Evolutionary conservation across 2,113 vertebrate genomes (phyloP).

Genomic region (Struthidea cinerea): DNA sequence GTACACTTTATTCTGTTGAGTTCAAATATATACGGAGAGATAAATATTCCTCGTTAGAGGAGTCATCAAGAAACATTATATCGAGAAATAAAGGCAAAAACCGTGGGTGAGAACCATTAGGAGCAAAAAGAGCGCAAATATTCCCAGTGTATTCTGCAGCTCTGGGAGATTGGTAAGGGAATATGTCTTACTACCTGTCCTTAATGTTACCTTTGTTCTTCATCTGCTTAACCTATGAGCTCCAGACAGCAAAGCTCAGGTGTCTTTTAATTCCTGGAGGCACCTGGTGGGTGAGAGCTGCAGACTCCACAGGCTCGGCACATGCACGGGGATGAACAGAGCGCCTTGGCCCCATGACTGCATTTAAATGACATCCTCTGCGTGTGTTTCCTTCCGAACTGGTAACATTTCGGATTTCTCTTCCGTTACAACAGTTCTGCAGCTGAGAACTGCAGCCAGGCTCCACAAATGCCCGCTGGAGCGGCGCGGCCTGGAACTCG

Average conservation of each 20-base stretch:
- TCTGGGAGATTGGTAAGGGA: background rate
- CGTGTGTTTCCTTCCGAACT: background rate
- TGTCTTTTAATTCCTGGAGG: background rate
- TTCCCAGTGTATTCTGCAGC: background rate
- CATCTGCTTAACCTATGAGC: background rate
- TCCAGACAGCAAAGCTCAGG: background rate
- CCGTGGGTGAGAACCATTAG: background rate
- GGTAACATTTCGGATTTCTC: background rate
- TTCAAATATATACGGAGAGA: background rate
- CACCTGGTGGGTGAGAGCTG: background rate
- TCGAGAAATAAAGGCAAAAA: background rate
- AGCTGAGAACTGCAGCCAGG: background rate
- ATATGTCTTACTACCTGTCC: background rate
- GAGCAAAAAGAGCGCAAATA: background rate
- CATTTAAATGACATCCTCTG: background rate
- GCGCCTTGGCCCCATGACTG: background rate
- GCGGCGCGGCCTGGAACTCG: fast-evolving
- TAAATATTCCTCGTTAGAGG: background rate
- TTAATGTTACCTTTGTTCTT: background rate
- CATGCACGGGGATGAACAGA: background rate
- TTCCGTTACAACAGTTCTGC: background rate
- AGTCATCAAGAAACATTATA: background rate
- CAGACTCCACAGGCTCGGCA: background rate
- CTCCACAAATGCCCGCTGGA: fast-evolving
- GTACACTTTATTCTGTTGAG: background rate